phyloP scores from a whole-genome alignment of 64 coral and sea anemone genomes.

The Platygyra sinensis region DNA sequence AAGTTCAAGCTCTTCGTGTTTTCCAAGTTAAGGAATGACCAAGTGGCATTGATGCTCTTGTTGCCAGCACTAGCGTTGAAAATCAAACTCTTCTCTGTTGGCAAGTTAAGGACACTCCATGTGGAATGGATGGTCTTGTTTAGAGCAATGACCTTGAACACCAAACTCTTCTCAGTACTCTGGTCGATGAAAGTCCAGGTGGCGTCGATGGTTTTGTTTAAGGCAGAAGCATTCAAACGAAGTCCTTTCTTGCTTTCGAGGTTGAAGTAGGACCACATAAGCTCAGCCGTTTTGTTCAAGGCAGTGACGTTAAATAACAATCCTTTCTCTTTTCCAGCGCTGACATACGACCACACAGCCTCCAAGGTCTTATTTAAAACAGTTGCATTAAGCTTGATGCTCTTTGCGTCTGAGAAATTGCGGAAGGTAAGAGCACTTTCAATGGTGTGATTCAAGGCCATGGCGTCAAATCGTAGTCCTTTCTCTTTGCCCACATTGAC shows the following conservation, averaged over 20 bases:
- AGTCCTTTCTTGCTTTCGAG: conserved; percentile 60
- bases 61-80: conserved; percentile 57
- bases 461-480: conserved; percentile 65
- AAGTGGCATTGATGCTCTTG: conserved; percentile 55
- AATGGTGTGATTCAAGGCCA: conserved; percentile 64
- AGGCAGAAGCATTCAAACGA: conserved; percentile 56
- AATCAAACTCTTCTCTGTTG: conserved; percentile 23
- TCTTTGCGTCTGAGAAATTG: conserved; percentile 58
- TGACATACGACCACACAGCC: conserved; percentile 58
- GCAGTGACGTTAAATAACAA: conserved; percentile 76
- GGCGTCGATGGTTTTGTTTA: conserved; percentile 28
- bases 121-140: conserved; percentile 21
- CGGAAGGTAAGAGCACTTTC: conserved; percentile 69
- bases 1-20: conserved; percentile 64
- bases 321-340: conserved; percentile 68
- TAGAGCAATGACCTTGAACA: conserved; percentile 34
- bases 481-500: conserved; percentile 13
- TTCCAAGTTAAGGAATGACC: conserved; percentile 53
- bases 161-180: conserved; percentile 27
- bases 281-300: conserved; percentile 53
- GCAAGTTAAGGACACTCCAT: conserved; percentile 26
- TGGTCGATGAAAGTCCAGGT: background rate
- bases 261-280: conserved; percentile 73
- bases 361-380: conserved; percentile 40
- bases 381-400: conserved; percentile 76